A percentile compares a stretch with the other conserved stretches of the same genome.
Evolutionary conservation across 2,113 vertebrate species (phyloP).

Genomic region (Phalacrocorax brasilianus): DNA sequence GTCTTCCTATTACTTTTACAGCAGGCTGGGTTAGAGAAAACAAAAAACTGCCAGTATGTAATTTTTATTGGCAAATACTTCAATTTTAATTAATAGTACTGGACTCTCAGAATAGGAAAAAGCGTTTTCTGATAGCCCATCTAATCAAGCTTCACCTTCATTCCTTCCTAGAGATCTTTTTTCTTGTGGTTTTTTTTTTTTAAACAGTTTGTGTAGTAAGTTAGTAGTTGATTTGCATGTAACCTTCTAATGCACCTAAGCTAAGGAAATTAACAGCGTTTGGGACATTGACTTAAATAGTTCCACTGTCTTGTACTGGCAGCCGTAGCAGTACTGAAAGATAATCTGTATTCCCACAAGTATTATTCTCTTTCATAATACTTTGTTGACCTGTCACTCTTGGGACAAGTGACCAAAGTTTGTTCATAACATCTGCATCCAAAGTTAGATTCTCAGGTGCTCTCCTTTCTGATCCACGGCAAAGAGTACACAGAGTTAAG

Average conservation of each 20-base stretch:
- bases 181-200: background rate
- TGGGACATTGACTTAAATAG: background rate
- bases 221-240: background rate
- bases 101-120: background rate
- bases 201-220: background rate
- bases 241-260: background rate
- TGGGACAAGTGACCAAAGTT: background rate
- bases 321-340: background rate
- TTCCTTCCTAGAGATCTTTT: background rate
- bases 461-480: background rate
- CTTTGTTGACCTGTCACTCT: background rate
- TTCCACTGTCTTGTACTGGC: background rate
- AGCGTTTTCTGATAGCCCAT: background rate
- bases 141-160: background rate
- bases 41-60: background rate
- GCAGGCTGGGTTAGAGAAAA: background rate
- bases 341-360: background rate
- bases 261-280: background rate
- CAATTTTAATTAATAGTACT: background rate
- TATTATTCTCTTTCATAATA: background rate
- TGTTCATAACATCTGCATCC: background rate
- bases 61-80: background rate
- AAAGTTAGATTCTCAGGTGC: background rate
- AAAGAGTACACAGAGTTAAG: rapidly evolving
- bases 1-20: background rate